A percentile compares a stretch with the other conserved stretches of the same genome.
These are phyloP conservation scores for Sturnus vulgaris DNA, from an alignment of 2,113 vertebrate genomes.

Conservation along the genomic window DNA sequence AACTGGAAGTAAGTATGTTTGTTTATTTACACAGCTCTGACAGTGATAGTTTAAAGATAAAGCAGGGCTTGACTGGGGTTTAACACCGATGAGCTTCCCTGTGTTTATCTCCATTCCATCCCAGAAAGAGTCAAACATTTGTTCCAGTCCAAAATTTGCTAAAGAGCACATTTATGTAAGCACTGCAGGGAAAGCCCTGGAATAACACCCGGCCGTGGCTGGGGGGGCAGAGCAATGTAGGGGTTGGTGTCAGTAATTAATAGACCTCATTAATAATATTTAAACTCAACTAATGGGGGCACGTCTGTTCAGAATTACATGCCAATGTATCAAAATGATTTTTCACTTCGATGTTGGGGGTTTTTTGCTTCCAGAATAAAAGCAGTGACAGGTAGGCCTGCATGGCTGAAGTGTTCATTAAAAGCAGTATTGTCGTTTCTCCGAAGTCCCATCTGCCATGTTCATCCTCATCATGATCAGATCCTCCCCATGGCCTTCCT, in stretches of 20 bases:
- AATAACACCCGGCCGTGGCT: not conserved
- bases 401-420: not conserved
- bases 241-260: not conserved
- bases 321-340: not conserved
- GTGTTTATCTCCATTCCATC: not conserved
- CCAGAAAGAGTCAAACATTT: conserved; percentile 10
- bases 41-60: not conserved
- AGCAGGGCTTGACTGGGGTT: not conserved
- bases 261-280: not conserved
- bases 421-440: not conserved
- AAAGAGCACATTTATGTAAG: not conserved
- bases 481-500: not conserved
- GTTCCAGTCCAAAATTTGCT: not conserved
- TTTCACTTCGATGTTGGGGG: accelerated
- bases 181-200: not conserved
- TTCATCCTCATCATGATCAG: accelerated
- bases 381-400: not conserved
- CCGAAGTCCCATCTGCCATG: accelerated
- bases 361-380: not conserved
- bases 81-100: not conserved
- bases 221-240: not conserved
- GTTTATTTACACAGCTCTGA: not conserved
- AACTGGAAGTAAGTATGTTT: not conserved
- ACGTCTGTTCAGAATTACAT: not conserved
- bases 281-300: not conserved